Percentiles rank a stretch among this genome's conserved stretches.
Evolutionary conservation across 2,888 invertebrate genomes (phyloP).

Genomic region (Trichopria drosophilae): DNA sequence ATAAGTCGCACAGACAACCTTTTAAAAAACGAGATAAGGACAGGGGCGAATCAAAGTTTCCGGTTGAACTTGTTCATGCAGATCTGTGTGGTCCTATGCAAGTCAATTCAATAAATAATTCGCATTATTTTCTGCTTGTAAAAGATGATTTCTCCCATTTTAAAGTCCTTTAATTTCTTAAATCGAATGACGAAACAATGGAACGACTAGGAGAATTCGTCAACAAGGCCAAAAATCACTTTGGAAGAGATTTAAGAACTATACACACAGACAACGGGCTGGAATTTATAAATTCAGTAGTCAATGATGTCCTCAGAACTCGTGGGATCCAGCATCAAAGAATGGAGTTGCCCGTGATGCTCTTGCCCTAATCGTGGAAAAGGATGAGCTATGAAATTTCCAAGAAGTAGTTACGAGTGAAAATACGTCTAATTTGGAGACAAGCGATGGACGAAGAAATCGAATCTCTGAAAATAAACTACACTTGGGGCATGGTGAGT

Average conservation of each 20-base stretch:
- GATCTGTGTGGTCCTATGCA: conserved; percentile 25
- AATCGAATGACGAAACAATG: conserved; percentile 20
- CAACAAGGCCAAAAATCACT: conserved; percentile 18
- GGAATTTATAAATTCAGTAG: conserved; percentile 18
- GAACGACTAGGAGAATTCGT: conserved; percentile 24
- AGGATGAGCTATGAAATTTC: not conserved
- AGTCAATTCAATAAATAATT: conserved; percentile 20
- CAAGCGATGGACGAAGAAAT: conserved; percentile 18
- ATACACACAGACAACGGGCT: conserved; percentile 26
- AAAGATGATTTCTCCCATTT: conserved; percentile 31
- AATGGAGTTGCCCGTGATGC: too few species aligned
- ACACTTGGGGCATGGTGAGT: conserved; percentile 11
- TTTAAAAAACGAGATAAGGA: too few species aligned
- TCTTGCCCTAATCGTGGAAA: too few species aligned
- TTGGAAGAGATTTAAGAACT: conserved; percentile 15
- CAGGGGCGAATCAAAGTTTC: too few species aligned
- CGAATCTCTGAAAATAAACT: conserved; percentile 9
- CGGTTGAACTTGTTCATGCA: conserved; percentile 21
- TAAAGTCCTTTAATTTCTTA: conserved; percentile 17
- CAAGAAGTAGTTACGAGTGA: not conserved
- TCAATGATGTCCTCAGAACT: not conserved
- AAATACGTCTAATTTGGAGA: conserved; percentile 6
- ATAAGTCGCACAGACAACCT: too few species aligned
- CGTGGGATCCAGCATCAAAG: conserved; percentile 23
- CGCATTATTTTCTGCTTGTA: conserved; percentile 28